A percentile compares a stretch with the other conserved stretches of the same genome.
These are phyloP conservation scores for Harlomillsia oculata DNA, from an alignment of 1,140 invertebrate genomes.

Conservation along the genomic window DNA sequence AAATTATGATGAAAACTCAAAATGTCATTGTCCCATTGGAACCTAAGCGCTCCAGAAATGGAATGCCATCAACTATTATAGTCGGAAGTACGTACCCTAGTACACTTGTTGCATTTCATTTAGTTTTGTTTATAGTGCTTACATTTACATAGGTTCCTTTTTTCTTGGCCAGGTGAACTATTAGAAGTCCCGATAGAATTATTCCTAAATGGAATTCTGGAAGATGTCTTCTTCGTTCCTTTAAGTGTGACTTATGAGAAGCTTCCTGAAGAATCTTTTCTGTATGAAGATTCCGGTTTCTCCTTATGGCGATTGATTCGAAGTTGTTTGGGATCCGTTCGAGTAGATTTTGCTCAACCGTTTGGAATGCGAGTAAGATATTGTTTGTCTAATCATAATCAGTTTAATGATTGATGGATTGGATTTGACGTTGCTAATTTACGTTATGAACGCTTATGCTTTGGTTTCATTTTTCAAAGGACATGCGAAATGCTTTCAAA, in stretches of 20 bases:
- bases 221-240: slow-evolving; percentile 25
- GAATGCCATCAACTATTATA: background rate
- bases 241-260: slow-evolving; percentile 13
- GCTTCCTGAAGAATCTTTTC: slow-evolving; percentile 8
- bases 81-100: background rate
- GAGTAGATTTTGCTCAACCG: slow-evolving; percentile 20
- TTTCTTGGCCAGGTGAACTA: slow-evolving; percentile 16
- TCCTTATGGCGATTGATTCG: background rate
- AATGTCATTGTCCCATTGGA: background rate
- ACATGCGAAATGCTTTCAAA: no score
- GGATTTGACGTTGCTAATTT: no score
- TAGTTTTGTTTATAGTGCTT: background rate
- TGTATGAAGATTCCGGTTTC: background rate
- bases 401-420: no score
- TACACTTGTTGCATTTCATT: background rate
- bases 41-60: background rate
- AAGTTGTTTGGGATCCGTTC: background rate
- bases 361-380: slow-evolving; percentile 12
- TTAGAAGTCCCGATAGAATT: background rate
- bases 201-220: slow-evolving; percentile 1
- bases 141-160: background rate
- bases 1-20: background rate
- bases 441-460: no score
- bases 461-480: no score
- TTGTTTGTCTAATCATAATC: no score